Percentiles rank a stretch among this genome's conserved stretches.
These are phyloP conservation scores for Subacronicta megacephala DNA, from an alignment of 2,888 invertebrate species.

Conservation along the genomic window DNA sequence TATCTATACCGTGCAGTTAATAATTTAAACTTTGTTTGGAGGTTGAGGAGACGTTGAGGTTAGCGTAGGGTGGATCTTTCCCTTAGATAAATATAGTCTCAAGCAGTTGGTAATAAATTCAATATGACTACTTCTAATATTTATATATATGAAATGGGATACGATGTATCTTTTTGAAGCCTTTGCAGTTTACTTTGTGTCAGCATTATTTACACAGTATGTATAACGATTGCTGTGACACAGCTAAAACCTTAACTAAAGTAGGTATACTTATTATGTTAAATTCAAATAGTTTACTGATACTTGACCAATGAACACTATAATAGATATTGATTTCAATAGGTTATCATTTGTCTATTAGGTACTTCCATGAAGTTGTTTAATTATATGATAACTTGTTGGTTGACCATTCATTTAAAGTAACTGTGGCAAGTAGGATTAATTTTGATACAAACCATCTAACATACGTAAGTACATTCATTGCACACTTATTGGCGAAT, in stretches of 20 bases:
- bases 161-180: slow-evolving; percentile 14
- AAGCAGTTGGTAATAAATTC: slow-evolving; percentile 31
- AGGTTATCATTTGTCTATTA: slow-evolving; percentile 54
- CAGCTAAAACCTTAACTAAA: slow-evolving; percentile 5
- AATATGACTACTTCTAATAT: slow-evolving; percentile 16
- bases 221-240: not conserved
- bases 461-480: no score
- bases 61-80: no score
- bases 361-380: slow-evolving; percentile 49
- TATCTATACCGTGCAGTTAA: slow-evolving; percentile 25
- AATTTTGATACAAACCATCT: not conserved
- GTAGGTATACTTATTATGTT: slow-evolving; percentile 18
- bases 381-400: slow-evolving; percentile 40
- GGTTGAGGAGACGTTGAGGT: no score
- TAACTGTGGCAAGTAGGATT: not conserved
- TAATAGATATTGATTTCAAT: slow-evolving; percentile 53
- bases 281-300: slow-evolving; percentile 34
- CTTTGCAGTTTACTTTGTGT: slow-evolving; percentile 16
- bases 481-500: no score
- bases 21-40: slow-evolving; percentile 42
- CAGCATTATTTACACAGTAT: not conserved
- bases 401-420: slow-evolving; percentile 18
- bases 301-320: slow-evolving; percentile 22
- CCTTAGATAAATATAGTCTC: no score
- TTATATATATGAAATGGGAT: slow-evolving; percentile 31